phyloP scores from a whole-genome alignment of 2,888 invertebrate species.

The Sarcophaga variegata region DNA sequence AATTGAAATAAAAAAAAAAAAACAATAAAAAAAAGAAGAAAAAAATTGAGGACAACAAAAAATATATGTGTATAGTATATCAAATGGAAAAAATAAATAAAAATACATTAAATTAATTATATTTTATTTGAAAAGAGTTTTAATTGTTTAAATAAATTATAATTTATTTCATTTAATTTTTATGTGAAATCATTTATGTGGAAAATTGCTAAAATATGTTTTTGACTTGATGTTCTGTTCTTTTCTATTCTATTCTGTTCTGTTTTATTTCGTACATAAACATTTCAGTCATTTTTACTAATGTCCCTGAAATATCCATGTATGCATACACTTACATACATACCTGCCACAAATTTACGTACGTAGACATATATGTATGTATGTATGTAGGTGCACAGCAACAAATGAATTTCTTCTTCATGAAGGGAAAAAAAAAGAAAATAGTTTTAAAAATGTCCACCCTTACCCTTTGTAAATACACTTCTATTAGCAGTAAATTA shows the following conservation, averaged over 20 bases:
- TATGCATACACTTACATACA: neutral
- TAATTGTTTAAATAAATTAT: conserved; percentile 68
- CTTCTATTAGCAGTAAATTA: neutral
- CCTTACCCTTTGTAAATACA: neutral
- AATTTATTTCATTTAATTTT: conserved; percentile 49
- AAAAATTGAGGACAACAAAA: conserved; percentile 1
- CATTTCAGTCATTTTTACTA: conserved; percentile 14
- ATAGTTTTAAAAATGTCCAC: neutral
- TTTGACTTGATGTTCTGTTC: conserved; percentile 77
- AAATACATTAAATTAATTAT: conserved; percentile 65
- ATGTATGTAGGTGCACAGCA: neutral
- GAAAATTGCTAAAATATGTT: conserved; percentile 77
- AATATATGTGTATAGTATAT: neutral
- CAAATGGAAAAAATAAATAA: conserved; percentile 36
- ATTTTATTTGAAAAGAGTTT: conserved; percentile 67
- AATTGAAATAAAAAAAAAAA: conserved; percentile 18
- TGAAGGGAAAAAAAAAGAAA: neutral
- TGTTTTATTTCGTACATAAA: neutral
- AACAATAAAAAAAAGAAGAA: conserved; percentile 19
- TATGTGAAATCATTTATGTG: conserved; percentile 59
- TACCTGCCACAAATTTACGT: neutral
- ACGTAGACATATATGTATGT: neutral
- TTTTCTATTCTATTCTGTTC: conserved; percentile 64
- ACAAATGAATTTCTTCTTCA: neutral
- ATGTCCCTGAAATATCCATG: neutral